Evolutionary conservation across 2,888 invertebrate genomes (phyloP), one percentile per base, ranked within the genome.

Genomic region (Torymus aiolomorphi): DNA sequence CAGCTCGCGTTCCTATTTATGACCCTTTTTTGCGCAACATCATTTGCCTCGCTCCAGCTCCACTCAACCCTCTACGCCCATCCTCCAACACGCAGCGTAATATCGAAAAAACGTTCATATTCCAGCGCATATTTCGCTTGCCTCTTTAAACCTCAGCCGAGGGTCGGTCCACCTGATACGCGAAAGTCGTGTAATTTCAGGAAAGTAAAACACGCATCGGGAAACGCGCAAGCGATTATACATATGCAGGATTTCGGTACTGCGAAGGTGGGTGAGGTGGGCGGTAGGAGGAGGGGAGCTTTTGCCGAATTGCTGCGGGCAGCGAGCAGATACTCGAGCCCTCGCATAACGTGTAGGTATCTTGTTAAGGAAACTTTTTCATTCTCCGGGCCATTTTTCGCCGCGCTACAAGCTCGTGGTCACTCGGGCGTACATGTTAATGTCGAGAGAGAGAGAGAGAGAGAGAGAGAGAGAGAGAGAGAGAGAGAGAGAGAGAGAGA

Each of bases 191-290:
- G 70, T 62, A 72, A 78, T 78, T 78, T 24, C 57, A 57, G n/a
- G 66, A 69, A 69, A 76, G 76, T 69, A 76, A 76, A 76, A 76
- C 76, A 75, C 8, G n/a, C n/a, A 3, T 20, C 61, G 2, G 12
- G 31, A 16, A 54, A 42, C 42, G 20, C 2, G 56, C 31, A 24
- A 8, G 69, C 31, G 42, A 31, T 31, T 31, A 31, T 31, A 31
- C 31, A 31, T 31, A 31, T 31, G 31, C 31, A 3, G 31, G 31
- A 31, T 31, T 31, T 31, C 31, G 31, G 31, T 31, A 31, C 31
- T 31, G 3, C 31, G 31, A 0, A n/a, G n/a, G n/a, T n/a, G n/a
- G 31, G 31, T 24, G 24, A 24, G 2, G 24, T 2, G 2, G 24
- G 24, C 3, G 24, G 24, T 24, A 3, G 24, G 61, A 52, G 14